A percentile compares a stretch with the other conserved stretches of the same genome.
These are phyloP conservation scores for Coilia nasus DNA, from an alignment of 2,797 vertebrate genomes.

Conservation along the genomic window DNA sequence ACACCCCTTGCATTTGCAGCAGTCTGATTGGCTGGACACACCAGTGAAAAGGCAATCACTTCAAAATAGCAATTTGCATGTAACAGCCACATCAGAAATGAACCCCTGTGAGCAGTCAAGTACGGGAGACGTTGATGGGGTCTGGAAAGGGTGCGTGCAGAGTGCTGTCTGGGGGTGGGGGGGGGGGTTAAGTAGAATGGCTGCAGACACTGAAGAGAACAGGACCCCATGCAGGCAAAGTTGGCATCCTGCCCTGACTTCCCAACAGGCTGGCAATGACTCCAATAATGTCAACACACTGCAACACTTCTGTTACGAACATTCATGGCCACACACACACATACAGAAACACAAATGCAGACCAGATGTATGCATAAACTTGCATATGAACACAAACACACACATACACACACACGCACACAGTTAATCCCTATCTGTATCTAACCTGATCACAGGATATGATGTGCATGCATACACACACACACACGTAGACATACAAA, in stretches of 20 bases:
- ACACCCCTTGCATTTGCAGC: not conserved
- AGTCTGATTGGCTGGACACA: not conserved
- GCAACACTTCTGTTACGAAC: not conserved
- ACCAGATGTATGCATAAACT: not conserved
- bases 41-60: not conserved
- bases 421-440: not conserved
- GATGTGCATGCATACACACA: not conserved
- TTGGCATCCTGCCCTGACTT: not conserved
- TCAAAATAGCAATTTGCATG: conserved; percentile 32
- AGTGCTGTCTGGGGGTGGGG: not conserved
- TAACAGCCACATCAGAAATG: conserved; percentile 36
- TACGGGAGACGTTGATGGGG: conserved; percentile 28
- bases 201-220: conserved; percentile 5
- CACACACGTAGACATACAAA: not conserved
- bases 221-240: conserved; percentile 23
- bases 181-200: not conserved
- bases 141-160: not conserved
- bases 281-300: not conserved
- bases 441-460: not conserved
- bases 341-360: not conserved
- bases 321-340: not conserved
- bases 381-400: not conserved
- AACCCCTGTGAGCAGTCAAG: conserved; percentile 21
- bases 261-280: not conserved
- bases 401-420: not conserved